Base-by-base conservation (phyloP, 2,888 invertebrate species). In the Pocota personata region DNA sequence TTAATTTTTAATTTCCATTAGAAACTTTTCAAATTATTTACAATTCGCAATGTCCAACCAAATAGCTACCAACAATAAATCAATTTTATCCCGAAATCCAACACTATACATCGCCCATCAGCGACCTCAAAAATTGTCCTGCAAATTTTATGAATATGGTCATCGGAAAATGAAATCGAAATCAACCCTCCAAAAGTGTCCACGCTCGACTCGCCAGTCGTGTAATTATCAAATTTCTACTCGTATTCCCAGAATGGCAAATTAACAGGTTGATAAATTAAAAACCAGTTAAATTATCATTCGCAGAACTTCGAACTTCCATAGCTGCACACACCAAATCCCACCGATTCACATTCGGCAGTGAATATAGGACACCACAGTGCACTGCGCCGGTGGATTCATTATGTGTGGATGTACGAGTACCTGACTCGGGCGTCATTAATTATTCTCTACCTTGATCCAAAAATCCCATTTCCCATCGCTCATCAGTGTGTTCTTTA, bases 381-480 rank as follows among this genome's bases (percentile, higher is more conserved):
- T 19, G n/a, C n/a, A n/a, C 10, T 48, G 27, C 48, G 35, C 35
- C 66, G 1, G 60, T 50, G 66, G 75, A 75, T 71, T 71, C 77
- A 62, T 76, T 78, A 78, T 58, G 52, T 76, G 46, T 50, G 58
- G 24, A 62, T 79, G 40, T 37, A n/a, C n/a, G n/a, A n/a, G n/a
- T n/a, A 50, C 27, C 69, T 64, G 35, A 55, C 48, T 73, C 62
- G 60, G 79, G 32, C 37, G 64, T 55, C 80, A 80, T 84, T 83
- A 84, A 84, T 84, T 84, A 73, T 80, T 75, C 73, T 35, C 64
- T 64, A 79, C 79, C 84, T 84, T 84, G 80, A 84, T 75, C 73
- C 71, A 58, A 57, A 84, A 71, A 75, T 50, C 75, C 67, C 46
- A 62, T 67, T 72, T 78, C 60, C 64, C 84, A 84, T 84, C 84